Base-by-base conservation (phyloP, 2,888 invertebrate species). In the Allacma fusca region DNA sequence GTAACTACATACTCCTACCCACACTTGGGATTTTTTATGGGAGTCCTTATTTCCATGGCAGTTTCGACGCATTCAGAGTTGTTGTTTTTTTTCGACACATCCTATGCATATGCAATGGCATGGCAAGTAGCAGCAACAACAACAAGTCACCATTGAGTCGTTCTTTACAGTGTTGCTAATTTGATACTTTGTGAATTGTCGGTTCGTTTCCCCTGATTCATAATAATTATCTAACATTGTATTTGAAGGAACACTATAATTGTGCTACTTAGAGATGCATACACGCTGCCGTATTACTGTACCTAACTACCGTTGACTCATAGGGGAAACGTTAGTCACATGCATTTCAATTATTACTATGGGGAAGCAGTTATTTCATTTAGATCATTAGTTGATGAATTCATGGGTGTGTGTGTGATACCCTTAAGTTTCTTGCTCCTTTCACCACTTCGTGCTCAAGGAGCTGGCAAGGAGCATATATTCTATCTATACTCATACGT, bases 171-270 rank as follows among this genome's bases (percentile, higher is more conserved):
- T 50, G 50, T 16, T 50, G 50, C n/a, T 50, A 50, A 50, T 50
- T 50, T 50, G 19, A 50, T 50, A 50, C 9, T 16, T 50, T 50
- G 50, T 50, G 50, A 16, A 50, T 50, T 50, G 50, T 50, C n/a
- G 50, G 50, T n/a, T 50, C 50, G n/a, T 50, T 50, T 50, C 50
- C 50, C 19, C 16, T 50, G 19, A 50, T 50, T 50, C 50, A 50
- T 50, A 50, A 13, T 50, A 50, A 50, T 50, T 50, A 50, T 50
- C n/a, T 16, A 50, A 50, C 50, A n/a, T 34, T 34, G 34, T 34
- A 34, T 34, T 19, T 5, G 50, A n/a, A 50, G 50, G 16, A 19
- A 50, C 9, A 50, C 16, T 4, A 50, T 50, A 50, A n/a, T 50
- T 19, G 16, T 4, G 16, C 4, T 34, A 50, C 50, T 13, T 2